phyloP scores from a whole-genome alignment of 2,888 invertebrate species.

The Chouioia cunea region DNA sequence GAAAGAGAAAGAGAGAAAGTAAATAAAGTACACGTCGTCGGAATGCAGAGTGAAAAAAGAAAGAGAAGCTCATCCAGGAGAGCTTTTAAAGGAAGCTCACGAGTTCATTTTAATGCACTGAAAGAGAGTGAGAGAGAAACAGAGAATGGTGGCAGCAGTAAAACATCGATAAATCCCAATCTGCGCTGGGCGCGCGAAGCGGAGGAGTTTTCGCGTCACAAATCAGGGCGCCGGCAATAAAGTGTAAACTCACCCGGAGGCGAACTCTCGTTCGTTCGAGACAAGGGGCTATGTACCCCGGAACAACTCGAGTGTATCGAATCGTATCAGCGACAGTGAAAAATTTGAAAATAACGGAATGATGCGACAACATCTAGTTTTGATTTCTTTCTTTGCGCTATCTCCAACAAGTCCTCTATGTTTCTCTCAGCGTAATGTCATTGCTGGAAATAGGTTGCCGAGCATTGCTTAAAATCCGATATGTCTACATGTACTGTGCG shows the following conservation, averaged over 20 bases:
- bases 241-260: constrained; percentile 41
- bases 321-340: constrained; percentile 11
- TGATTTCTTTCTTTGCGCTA: constrained; percentile 16
- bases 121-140: background rate
- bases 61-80: background rate
- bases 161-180: constrained; percentile 48
- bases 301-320: constrained; percentile 34
- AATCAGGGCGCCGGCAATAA: constrained; percentile 47
- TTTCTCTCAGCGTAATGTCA: no score
- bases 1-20: no score
- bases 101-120: constrained; percentile 39
- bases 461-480: no score
- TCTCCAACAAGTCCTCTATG: no score
- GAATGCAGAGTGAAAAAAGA: constrained; percentile 6
- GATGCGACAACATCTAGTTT: constrained; percentile 9
- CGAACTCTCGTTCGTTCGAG: constrained; percentile 16
- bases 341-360: constrained; percentile 39
- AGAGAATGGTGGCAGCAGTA: constrained; percentile 24
- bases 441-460: no score
- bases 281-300: background rate
- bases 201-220: constrained; percentile 45
- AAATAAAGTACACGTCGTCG: no score
- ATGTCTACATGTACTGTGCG: no score
- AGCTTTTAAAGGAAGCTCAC: constrained; percentile 33
- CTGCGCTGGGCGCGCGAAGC: constrained; percentile 20